Base-by-base conservation (phyloP, 2,797 vertebrate genomes). In the Enteromius fasciolatus region DNA sequence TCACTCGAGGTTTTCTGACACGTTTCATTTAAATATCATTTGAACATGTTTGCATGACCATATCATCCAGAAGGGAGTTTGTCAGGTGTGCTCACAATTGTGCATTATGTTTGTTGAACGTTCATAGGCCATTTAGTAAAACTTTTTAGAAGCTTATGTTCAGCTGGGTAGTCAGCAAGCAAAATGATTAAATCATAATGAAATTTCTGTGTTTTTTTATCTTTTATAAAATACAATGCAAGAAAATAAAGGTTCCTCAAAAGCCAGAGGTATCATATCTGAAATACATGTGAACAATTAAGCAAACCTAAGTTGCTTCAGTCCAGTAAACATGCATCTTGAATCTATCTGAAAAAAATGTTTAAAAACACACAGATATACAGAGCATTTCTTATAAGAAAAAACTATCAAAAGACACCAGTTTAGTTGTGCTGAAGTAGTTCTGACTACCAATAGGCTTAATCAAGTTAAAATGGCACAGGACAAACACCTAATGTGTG, bases 401-500 rank as follows among this genome's bases (percentile, higher is more conserved):
- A 18, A 7, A 70, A 14, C 14, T 25, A 28, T 28, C 44, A 28
- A 46, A 25, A 3, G 11, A 69, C 8, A 41, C 39, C 2, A 57
- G 52, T 57, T 9, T 2, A 61, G 10, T 12, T 28, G 8, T 36
- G 14, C 5, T 15, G 31, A 5, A 63, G 18, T 44, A 3, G 12
- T 50, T 33, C 46, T 73, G 28, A 73, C 33, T 25, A 48, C 14
- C 23, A n/a, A 28, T 33, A 52, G 4, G 33, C 5, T 54, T 12
- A 76, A 12, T 54, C 46, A 74, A 36, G 33, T 67, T 14, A 9
- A 57, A 44, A n/a, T 33, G 36, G 52, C 3, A 0, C 17, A 25
- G 33, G 20, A 63, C 46, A 25, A 76, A 76, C 73, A 64, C 25
- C 57, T 64, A 41, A 48, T 14, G 59, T 48, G 59, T 77, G 75